These are phyloP conservation scores for Tonatia bakeri DNA, from an alignment of 2,113 vertebrate genomes.

Conservation along the genomic window DNA sequence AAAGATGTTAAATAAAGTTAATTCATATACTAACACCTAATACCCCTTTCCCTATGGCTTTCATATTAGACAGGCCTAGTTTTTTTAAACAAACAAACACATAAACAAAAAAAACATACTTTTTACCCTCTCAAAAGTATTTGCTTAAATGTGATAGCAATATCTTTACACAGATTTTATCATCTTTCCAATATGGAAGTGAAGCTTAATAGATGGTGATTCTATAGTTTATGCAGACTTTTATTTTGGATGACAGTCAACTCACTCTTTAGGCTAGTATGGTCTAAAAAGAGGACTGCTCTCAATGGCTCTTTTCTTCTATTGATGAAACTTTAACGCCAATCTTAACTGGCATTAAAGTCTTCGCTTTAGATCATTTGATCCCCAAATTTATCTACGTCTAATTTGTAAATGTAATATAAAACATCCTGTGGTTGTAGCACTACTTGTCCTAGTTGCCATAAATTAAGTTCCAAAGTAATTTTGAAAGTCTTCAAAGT, in stretches of 20 bases:
- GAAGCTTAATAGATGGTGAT: background rate
- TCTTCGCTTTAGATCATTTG: constrained; percentile 18
- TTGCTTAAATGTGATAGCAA: background rate
- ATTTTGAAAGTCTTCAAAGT: background rate
- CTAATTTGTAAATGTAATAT: background rate
- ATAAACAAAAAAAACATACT: background rate
- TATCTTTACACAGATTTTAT: background rate
- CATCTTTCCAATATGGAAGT: background rate
- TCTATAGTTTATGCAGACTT: background rate
- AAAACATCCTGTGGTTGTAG: background rate
- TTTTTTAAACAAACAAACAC: background rate
- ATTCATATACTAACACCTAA: background rate
- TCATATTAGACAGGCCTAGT: background rate
- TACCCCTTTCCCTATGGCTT: background rate
- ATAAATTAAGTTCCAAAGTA: background rate
- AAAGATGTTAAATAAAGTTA: background rate
- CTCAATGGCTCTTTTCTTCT: background rate
- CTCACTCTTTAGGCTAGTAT: background rate
- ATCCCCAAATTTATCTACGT: background rate
- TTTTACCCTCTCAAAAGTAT: background rate
- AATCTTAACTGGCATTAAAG: background rate
- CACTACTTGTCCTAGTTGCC: background rate
- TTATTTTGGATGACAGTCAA: background rate
- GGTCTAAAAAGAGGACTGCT: background rate
- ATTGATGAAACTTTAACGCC: background rate